Conservation (phyloP, 2,888 invertebrate species). For the Oscheius sp. region DNA sequence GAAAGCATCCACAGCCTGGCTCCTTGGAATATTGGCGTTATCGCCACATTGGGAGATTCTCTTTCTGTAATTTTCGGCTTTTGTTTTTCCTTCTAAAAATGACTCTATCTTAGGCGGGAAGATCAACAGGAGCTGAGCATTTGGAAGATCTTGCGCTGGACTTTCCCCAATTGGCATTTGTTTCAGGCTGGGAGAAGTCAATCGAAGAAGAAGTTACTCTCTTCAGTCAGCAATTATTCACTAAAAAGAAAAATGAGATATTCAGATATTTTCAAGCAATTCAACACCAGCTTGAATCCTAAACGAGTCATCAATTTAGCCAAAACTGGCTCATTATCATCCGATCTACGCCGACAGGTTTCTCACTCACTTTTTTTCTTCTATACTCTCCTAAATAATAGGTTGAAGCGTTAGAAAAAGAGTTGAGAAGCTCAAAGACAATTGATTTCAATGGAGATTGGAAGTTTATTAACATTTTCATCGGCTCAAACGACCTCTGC, state of each 20-base stretch:
- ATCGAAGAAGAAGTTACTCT: slow-evolving; percentile 36
- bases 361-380: not conserved
- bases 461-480: slow-evolving; percentile 51
- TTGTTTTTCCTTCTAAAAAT: no score
- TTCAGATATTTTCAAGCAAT: slow-evolving; percentile 42
- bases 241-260: not conserved
- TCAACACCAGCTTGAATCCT: slow-evolving; percentile 32
- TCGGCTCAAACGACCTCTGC: slow-evolving; percentile 46
- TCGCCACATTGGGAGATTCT: slow-evolving; percentile 44
- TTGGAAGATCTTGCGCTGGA: slow-evolving; percentile 27
- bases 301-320: slow-evolving; percentile 19
- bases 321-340: slow-evolving; percentile 19
- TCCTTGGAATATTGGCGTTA: no score
- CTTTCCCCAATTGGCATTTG: slow-evolving; percentile 39
- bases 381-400: not conserved
- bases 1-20: slow-evolving; percentile 33
- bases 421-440: not conserved
- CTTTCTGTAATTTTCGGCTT: slow-evolving; percentile 32
- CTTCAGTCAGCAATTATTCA: slow-evolving; percentile 34
- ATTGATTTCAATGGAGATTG: slow-evolving; percentile 30
- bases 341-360: slow-evolving; percentile 21
- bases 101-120: slow-evolving; percentile 30
- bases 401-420: not conserved
- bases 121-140: slow-evolving; percentile 33
- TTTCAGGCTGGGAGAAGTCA: slow-evolving; percentile 32